These are phyloP conservation scores for Megaceryle torquata DNA, from an alignment of 2,113 vertebrate species.

Conservation along the genomic window DNA sequence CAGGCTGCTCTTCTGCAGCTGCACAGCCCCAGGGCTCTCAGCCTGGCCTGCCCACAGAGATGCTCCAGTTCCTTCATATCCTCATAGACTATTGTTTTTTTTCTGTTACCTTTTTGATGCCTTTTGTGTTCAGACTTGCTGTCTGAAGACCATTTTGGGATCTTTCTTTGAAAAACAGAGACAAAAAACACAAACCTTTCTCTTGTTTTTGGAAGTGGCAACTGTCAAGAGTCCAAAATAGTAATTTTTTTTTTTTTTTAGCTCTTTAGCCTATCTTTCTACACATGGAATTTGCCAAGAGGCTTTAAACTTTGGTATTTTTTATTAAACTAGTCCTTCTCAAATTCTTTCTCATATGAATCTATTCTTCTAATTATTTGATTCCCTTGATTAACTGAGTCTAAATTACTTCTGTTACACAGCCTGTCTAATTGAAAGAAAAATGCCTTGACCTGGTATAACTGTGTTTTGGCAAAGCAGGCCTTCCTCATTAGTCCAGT, in stretches of 20 bases:
- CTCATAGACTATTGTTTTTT: neutral
- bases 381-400: neutral
- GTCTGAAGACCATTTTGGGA: neutral
- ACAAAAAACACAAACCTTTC: neutral
- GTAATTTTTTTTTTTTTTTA: neutral
- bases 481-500: neutral
- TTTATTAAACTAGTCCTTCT: neutral
- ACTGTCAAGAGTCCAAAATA: neutral
- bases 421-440: neutral
- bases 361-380: neutral
- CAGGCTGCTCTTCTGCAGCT: too few species aligned
- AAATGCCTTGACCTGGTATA: neutral
- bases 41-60: too few species aligned
- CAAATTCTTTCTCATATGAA: neutral
- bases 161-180: neutral
- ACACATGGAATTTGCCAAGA: neutral
- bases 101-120: neutral
- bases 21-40: too few species aligned
- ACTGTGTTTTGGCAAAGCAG: neutral
- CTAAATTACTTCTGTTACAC: neutral
- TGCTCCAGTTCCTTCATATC: too few species aligned
- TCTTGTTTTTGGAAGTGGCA: neutral
- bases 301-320: neutral
- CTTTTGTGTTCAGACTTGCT: neutral
- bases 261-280: neutral